Base-by-base conservation (phyloP, 2,888 invertebrate genomes). In the Temnothorax rugatulus region DNA sequence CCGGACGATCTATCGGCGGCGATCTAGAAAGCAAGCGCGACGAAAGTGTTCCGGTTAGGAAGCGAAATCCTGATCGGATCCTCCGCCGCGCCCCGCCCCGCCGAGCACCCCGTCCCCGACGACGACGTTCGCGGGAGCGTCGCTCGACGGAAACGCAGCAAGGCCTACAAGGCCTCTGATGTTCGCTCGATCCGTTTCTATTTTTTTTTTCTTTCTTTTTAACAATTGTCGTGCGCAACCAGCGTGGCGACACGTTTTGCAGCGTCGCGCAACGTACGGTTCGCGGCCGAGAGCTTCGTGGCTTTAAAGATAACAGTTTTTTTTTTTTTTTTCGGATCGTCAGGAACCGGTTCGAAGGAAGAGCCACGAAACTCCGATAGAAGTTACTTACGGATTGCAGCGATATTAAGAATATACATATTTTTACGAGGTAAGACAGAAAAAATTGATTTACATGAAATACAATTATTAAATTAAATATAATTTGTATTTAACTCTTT, bases 11-110 rank as follows among this genome's bases (percentile, higher is more conserved):
- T 34, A 47, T 52, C 71, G 47, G n/a, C 34, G 79, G 68, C 74
- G 63, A 74, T 61, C 59, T 57, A 83, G 74, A 83, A 86, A 86
- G 74, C 86, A 86, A 86, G 86, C 86, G 86, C 79, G 84, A 86
- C 86, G 75, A 71, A 81, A 86, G 81, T 86, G 57, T 59, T 34
- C 64, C 52, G 83, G 73, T 76, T 83, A 75, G 44, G 41, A 34
- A 38, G 61, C 34, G 52, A 77, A 83, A 79, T 75, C 18, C 68
- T 57, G 64, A 41, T 83, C 81, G 75, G 71, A 87, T 57, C 34
- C 47, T 9, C 18, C 21, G 4, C 7, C n/a, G 15, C 74, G 13
- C 59, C 15, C 41, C 52, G 15, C 29, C 4, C 29, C 64, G 64
- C 13, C n/a, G n/a, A 38, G 52, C 21, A 7, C n/a, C 29, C 29